Evolutionary conservation across 2,888 invertebrate species (phyloP).

Genomic region (Apamea monoglypha): DNA sequence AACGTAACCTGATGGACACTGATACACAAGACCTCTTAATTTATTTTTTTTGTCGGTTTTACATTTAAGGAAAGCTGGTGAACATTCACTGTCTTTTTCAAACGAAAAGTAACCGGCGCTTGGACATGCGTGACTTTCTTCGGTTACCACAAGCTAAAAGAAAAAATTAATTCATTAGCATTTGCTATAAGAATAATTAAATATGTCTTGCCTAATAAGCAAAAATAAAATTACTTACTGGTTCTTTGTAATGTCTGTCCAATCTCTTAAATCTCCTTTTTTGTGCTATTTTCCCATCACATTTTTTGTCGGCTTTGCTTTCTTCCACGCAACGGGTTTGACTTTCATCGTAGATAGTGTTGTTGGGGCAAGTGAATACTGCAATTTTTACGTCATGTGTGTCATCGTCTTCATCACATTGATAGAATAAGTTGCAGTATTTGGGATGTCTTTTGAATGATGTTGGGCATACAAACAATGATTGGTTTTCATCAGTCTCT

Average conservation of each 20-base stretch:
- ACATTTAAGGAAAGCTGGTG: conserved; percentile 93
- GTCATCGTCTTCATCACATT: conserved; percentile 92
- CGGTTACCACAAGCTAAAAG: conserved; percentile 91
- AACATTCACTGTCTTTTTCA: conserved; percentile 92
- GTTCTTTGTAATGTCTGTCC: conserved; percentile 87
- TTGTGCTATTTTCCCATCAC: conserved; percentile 90
- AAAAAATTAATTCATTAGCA: conserved; percentile 12
- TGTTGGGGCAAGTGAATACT: conserved; percentile 94
- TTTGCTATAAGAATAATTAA: not conserved
- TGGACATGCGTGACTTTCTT: conserved; percentile 91
- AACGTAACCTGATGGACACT: conserved; percentile 94
- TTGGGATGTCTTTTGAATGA: conserved; percentile 96
- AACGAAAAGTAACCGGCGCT: conserved; percentile 93
- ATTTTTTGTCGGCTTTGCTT: conserved; percentile 89
- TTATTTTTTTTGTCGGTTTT: conserved; percentile 84
- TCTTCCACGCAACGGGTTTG: conserved; percentile 93
- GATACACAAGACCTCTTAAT: conserved; percentile 93
- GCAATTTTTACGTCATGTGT: conserved; percentile 93
- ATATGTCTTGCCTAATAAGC: not conserved
- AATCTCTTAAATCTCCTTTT: conserved; percentile 89
- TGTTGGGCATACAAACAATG: conserved; percentile 94
- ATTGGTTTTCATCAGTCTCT: conserved; percentile 92
- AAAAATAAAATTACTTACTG: conserved; percentile 86
- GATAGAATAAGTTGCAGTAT: conserved; percentile 95
- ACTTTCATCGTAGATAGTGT: conserved; percentile 93